Conservation (phyloP, 2,888 invertebrate genomes). For the Caradrina kadenii region DNA sequence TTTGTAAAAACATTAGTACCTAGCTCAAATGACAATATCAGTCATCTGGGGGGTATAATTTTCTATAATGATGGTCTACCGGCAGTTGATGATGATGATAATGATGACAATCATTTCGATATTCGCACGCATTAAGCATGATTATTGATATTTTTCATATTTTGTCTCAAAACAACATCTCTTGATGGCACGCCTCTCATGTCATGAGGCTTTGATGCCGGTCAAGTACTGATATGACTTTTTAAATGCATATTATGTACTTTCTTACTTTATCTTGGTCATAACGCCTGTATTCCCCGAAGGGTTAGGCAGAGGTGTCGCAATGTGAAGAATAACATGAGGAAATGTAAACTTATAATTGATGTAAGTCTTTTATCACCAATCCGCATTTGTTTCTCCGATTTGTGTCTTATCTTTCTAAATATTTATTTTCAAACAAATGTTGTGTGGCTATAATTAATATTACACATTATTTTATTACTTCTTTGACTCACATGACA, state of each 20-base stretch:
- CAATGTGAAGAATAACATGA: too few species aligned
- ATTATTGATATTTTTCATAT: constrained; percentile 1
- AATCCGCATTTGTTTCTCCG: neutral
- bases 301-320: too few species aligned
- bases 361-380: too few species aligned
- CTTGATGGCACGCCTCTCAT: too few species aligned
- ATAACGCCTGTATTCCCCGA: too few species aligned
- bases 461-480: neutral
- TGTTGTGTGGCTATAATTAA: neutral
- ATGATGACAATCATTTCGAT: constrained; percentile 24
- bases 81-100: constrained; percentile 31
- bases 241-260: too few species aligned
- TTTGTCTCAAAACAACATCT: neutral
- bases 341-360: too few species aligned
- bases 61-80: constrained; percentile 19
- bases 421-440: neutral
- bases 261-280: too few species aligned
- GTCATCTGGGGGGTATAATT: constrained; percentile 2
- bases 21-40: constrained; percentile 22
- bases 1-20: neutral
- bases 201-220: too few species aligned
- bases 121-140: constrained; percentile 27
- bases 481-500: neutral
- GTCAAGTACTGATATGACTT: too few species aligned
- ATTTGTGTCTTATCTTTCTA: neutral